Conservation (phyloP, 2,888 invertebrate species). For the Zygogramma bicolorata region DNA sequence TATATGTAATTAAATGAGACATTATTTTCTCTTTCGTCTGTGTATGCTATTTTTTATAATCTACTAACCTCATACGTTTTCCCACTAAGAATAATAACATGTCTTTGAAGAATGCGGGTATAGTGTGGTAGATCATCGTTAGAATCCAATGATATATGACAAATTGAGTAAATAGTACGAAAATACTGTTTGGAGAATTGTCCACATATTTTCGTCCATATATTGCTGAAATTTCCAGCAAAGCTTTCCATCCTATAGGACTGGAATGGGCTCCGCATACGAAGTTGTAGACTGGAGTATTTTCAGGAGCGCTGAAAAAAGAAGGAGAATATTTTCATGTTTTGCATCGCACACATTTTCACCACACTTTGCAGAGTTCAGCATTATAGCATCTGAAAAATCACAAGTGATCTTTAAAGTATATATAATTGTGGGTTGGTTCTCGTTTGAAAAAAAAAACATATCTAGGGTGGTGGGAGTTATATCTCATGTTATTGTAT, state of each 20-base stretch:
- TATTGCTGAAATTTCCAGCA: not conserved
- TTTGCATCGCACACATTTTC: too few species aligned
- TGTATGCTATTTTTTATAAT: too few species aligned
- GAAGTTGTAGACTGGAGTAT: not conserved
- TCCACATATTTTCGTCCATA: not conserved
- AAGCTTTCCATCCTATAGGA: not conserved
- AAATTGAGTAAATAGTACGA: not conserved
- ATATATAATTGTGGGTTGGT: too few species aligned
- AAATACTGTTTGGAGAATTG: not conserved
- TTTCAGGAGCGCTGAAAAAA: not conserved
- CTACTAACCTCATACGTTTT: not conserved
- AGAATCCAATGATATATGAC: not conserved
- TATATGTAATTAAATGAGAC: too few species aligned
- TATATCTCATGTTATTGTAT: too few species aligned
- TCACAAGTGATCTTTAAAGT: too few species aligned
- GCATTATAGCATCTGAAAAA: too few species aligned
- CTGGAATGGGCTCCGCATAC: not conserved
- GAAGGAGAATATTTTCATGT: too few species aligned
- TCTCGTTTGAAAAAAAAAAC: too few species aligned
- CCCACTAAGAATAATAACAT: not conserved
- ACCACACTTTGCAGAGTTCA: too few species aligned
- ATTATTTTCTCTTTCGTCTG: too few species aligned
- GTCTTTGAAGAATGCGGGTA: not conserved
- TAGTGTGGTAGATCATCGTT: not conserved
- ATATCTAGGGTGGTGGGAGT: too few species aligned